phyloP scores from a whole-genome alignment of 2,113 vertebrate genomes.

The Colius striatus region DNA sequence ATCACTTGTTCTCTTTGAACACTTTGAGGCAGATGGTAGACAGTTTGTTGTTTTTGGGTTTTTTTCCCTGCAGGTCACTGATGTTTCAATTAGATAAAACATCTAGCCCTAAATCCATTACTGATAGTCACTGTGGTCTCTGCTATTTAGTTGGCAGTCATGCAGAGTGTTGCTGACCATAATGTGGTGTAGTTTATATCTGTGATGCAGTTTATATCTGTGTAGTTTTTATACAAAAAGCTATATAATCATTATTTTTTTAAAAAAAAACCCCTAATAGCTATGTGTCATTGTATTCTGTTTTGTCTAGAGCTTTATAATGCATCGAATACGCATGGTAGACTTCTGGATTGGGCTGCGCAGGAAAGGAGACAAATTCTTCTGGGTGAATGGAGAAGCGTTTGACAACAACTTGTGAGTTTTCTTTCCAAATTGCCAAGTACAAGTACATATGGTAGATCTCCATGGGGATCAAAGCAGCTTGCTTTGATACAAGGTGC shows the following conservation, averaged over 20 bases:
- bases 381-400: neutral
- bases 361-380: neutral
- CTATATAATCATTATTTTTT: neutral
- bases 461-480: neutral
- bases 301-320: neutral
- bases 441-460: neutral
- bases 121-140: too few species aligned
- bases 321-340: neutral
- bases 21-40: neutral
- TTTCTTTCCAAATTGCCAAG: neutral
- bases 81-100: too few species aligned
- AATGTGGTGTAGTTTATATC: too few species aligned
- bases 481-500: neutral
- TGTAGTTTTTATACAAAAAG: neutral
- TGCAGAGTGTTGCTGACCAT: too few species aligned
- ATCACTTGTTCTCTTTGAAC: neutral
- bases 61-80: neutral
- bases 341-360: neutral
- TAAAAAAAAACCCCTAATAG: neutral
- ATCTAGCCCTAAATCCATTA: too few species aligned
- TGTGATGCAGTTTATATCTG: neutral
- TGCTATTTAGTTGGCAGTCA: neutral
- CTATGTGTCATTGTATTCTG: neutral
- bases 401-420: neutral
- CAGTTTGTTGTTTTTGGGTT: too few species aligned